Evolutionary conservation across 2,113 vertebrate species (phyloP).

Genomic region (Malurus melanocephalus): DNA sequence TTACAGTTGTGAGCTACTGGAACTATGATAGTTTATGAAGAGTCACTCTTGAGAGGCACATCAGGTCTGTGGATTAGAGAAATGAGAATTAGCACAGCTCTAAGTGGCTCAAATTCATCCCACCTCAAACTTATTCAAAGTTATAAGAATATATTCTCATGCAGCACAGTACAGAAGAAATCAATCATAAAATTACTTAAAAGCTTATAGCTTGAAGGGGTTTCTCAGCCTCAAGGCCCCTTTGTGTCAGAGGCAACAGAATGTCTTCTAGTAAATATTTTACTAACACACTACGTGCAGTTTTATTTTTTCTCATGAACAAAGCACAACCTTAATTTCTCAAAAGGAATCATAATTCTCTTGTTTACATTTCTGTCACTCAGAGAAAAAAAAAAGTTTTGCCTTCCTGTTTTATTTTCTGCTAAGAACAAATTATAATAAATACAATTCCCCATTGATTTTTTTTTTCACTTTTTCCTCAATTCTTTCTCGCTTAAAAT

Average conservation of each 20-base stretch:
- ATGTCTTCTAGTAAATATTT: slow-evolving; percentile 44
- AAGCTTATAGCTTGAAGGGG: slow-evolving; percentile 24
- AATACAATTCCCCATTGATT: slow-evolving; percentile 1
- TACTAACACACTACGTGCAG: not conserved
- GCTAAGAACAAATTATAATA: slow-evolving; percentile 39
- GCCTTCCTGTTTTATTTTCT: not conserved
- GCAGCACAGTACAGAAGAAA: not conserved
- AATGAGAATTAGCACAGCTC: not conserved
- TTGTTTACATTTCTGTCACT: slow-evolving; percentile 57
- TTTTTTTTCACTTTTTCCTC: slow-evolving; percentile 18
- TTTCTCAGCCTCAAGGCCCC: slow-evolving; percentile 10
- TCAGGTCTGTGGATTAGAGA: not conserved
- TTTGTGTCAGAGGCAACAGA: not conserved
- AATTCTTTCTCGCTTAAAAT: slow-evolving; percentile 63
- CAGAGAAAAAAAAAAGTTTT: slow-evolving; percentile 32
- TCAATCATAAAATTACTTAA: slow-evolving; percentile 2
- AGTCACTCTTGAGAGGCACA: not conserved
- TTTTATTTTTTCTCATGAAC: slow-evolving; percentile 26
- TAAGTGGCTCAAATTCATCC: not conserved
- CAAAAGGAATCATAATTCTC: slow-evolving; percentile 51
- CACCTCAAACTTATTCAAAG: not conserved
- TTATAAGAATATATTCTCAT: not conserved
- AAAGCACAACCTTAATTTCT: slow-evolving; percentile 39
- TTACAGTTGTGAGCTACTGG: not conserved
- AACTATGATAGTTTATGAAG: not conserved